Percentiles rank a stretch among this genome's conserved stretches.
Evolutionary conservation across 2,113 vertebrate genomes (phyloP).

Genomic region (Nymphicus hollandicus): DNA sequence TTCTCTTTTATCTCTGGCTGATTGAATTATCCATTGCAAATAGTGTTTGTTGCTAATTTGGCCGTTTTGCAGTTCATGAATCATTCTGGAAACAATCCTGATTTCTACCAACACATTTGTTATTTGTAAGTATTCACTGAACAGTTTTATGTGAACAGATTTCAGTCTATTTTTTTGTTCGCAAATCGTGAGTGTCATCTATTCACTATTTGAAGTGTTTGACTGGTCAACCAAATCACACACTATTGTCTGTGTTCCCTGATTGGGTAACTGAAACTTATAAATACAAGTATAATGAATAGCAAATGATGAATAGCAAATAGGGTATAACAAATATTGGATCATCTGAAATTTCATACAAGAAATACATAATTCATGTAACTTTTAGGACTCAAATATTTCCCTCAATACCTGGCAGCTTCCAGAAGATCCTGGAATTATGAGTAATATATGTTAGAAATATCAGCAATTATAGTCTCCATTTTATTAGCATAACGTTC

Average conservation of each 20-base stretch:
- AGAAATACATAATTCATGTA: slow-evolving; percentile 57
- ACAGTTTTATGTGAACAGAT: slow-evolving; percentile 51
- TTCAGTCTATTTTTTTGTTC: slow-evolving; percentile 50
- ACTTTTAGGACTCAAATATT: slow-evolving; percentile 15
- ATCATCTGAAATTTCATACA: slow-evolving; percentile 14
- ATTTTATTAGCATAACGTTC: slow-evolving; percentile 6
- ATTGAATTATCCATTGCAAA: slow-evolving; percentile 49
- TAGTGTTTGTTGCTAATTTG: slow-evolving; percentile 54
- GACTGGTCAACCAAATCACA: slow-evolving; percentile 62
- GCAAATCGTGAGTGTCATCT: slow-evolving; percentile 30
- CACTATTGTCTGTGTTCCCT: slow-evolving; percentile 37
- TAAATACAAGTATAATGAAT: slow-evolving; percentile 53
- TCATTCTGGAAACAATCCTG: slow-evolving; percentile 60
- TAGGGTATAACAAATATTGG: slow-evolving; percentile 36
- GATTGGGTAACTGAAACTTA: slow-evolving; percentile 44
- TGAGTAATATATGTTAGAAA: background rate
- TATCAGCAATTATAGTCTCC: background rate
- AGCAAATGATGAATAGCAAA: slow-evolving; percentile 60
- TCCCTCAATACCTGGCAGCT: slow-evolving; percentile 1
- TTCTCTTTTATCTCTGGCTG: slow-evolving; percentile 5
- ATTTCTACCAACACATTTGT: slow-evolving; percentile 49
- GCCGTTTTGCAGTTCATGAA: slow-evolving; percentile 39
- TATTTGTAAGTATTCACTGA: slow-evolving; percentile 59
- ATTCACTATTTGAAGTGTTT: slow-evolving; percentile 59
- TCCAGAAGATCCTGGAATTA: background rate